Conservation (phyloP, 2,113 vertebrate genomes). For the Archilochus colubris region DNA sequence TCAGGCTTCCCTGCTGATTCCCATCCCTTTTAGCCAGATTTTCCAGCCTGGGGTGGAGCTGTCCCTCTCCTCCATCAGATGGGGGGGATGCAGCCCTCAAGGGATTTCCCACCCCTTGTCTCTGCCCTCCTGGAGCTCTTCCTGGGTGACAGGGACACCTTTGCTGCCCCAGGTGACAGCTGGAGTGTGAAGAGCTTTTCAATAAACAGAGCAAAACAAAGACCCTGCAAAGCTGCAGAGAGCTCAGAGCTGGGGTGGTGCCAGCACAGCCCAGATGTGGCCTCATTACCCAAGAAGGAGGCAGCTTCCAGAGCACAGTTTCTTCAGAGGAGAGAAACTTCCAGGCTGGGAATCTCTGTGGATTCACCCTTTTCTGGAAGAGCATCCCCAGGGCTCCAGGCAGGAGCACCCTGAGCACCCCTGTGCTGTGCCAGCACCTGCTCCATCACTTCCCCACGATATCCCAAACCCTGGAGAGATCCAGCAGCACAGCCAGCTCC, state of each 20-base stretch:
- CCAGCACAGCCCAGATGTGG: constrained; percentile 2
- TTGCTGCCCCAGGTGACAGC: background rate
- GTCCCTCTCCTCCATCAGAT: background rate
- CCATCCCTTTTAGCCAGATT: background rate
- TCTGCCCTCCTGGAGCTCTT: background rate
- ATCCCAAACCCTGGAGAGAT: background rate
- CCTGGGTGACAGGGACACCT: background rate
- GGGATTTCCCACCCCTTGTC: background rate
- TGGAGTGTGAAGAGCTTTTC: background rate
- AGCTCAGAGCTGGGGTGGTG: background rate
- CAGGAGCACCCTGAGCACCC: rapidly evolving
- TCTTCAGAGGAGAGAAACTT: background rate
- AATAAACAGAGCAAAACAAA: constrained; percentile 12
- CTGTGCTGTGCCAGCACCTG: rapidly evolving
- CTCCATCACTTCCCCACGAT: too few relatives aligned
- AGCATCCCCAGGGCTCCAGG: background rate
- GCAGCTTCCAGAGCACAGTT: background rate
- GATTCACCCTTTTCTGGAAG: background rate
- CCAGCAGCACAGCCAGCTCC: background rate
- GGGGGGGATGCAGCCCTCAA: background rate
- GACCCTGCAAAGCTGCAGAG: background rate
- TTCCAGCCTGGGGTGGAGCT: background rate
- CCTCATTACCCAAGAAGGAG: background rate
- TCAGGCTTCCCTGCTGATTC: background rate
- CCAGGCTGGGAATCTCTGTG: background rate